These are phyloP conservation scores for Pocillopora verrucosa DNA, from an alignment of 64 coral and sea anemone genomes.

Conservation along the genomic window DNA sequence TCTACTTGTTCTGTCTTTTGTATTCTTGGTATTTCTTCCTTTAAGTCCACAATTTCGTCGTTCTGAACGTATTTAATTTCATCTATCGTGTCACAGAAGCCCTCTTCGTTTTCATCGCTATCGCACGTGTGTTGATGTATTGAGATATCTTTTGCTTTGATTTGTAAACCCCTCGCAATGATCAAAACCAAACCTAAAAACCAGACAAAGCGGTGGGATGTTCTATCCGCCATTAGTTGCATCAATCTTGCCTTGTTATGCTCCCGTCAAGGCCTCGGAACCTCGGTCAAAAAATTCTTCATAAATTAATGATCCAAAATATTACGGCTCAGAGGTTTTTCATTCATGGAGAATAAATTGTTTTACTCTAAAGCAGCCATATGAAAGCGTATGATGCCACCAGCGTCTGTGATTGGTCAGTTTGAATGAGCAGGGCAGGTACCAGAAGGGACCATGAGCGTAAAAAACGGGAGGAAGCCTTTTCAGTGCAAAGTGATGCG, in stretches of 20 bases:
- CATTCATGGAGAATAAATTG: neutral
- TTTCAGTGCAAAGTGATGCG: neutral
- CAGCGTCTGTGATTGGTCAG: neutral
- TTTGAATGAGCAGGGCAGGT: constrained; percentile 26
- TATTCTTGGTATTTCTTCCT: neutral
- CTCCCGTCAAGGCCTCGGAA: neutral
- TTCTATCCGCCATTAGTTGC: neutral
- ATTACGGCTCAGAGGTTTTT: neutral
- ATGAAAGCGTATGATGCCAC: neutral
- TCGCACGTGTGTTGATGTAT: neutral
- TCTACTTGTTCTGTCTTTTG: neutral
- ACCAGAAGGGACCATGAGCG: neutral
- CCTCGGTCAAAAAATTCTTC: constrained; percentile 33
- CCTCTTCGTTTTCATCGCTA: constrained; percentile 29
- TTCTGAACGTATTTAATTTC: constrained; percentile 28
- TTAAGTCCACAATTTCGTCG: neutral
- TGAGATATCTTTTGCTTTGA: neutral
- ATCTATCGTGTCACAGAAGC: constrained; percentile 21
- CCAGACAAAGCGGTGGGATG: neutral
- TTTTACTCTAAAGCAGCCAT: constrained; percentile 8
- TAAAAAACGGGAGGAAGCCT: neutral
- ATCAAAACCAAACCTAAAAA: neutral
- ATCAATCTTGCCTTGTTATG: neutral
- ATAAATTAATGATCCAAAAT: constrained; percentile 67
- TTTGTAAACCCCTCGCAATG: neutral